phyloP scores from a whole-genome alignment of 2,113 vertebrate species.

The Globicephala melas region DNA sequence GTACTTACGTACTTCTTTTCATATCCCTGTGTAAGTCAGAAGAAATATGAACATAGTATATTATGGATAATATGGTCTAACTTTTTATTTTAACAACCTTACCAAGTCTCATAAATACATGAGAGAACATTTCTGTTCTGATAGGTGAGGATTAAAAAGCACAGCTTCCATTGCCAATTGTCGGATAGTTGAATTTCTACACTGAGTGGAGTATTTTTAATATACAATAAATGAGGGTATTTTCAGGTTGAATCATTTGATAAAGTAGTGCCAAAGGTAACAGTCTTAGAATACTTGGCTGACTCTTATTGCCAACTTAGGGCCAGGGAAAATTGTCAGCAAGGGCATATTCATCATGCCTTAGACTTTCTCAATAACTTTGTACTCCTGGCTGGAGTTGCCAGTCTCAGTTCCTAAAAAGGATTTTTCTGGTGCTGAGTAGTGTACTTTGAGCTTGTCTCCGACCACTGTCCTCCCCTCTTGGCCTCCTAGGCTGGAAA shows the following conservation, averaged over 20 bases:
- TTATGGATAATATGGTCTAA: neutral
- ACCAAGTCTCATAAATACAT: neutral
- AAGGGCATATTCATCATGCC: neutral
- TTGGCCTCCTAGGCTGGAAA: neutral
- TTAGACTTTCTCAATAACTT: neutral
- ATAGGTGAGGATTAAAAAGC: neutral
- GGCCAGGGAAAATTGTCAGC: neutral
- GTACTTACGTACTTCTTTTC: constrained; percentile 2
- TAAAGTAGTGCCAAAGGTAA: neutral
- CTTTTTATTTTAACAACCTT: constrained; percentile 45
- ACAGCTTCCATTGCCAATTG: neutral
- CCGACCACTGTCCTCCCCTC: neutral
- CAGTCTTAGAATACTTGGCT: neutral
- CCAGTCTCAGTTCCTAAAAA: neutral
- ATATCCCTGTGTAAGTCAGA: neutral
- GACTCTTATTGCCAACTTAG: neutral
- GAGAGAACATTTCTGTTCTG: neutral
- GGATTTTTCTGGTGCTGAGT: neutral
- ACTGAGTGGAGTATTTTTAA: constrained; percentile 17
- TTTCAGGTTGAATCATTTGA: neutral
- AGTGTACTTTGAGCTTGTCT: neutral
- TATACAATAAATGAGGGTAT: neutral
- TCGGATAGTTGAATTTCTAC: constrained; percentile 33
- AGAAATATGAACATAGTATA: constrained; percentile 10
- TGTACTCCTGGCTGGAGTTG: neutral